Evolutionary conservation across 2,797 vertebrate species (phyloP).

Genomic region (Falco columbarius): DNA sequence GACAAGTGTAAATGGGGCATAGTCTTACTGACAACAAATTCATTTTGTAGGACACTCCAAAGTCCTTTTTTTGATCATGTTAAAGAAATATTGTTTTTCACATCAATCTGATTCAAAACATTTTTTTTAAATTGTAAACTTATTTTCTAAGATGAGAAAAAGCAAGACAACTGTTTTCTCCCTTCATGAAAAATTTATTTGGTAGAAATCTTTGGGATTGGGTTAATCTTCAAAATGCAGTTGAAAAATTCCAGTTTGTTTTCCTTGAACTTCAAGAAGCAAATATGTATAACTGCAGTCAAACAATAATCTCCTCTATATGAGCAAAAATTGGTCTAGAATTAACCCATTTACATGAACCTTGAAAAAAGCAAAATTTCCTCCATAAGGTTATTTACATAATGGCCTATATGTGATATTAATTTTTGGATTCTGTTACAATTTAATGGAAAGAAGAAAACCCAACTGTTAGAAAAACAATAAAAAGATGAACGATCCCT

Average conservation of each 20-base stretch:
- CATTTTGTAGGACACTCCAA: not conserved
- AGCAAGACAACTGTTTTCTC: accelerated
- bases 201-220: not conserved
- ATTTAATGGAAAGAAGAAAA: not conserved
- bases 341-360: not conserved
- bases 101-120: not conserved
- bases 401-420: not conserved
- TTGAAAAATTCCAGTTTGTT: not conserved
- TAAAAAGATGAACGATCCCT: not conserved
- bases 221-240: not conserved
- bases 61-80: not conserved
- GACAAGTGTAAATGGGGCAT: not conserved
- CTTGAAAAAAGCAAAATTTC: not conserved
- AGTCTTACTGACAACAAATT: not conserved
- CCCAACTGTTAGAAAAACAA: not conserved
- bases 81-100: not conserved
- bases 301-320: not conserved
- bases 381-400: not conserved
- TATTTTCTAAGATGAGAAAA: not conserved
- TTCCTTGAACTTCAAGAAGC: not conserved
- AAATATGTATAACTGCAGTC: not conserved
- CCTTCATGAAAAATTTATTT: not conserved
- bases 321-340: not conserved
- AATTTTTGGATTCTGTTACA: not conserved
- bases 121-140: not conserved